phyloP scores from a whole-genome alignment of 2,888 invertebrate genomes.

The Dasypolia templi region DNA sequence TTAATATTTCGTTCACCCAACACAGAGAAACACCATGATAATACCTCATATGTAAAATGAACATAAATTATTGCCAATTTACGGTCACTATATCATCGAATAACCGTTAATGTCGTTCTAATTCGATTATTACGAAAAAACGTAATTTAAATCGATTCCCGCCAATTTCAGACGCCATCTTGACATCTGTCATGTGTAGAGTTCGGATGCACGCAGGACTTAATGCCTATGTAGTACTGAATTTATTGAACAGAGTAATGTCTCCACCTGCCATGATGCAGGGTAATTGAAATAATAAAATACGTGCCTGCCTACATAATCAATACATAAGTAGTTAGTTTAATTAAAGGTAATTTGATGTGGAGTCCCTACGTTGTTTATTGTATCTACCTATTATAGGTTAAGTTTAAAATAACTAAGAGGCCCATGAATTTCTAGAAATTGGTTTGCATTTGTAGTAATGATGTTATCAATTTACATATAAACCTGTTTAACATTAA shows the following conservation, averaged over 20 bases:
- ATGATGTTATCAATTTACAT: not conserved
- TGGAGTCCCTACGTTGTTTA: not conserved
- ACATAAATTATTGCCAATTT: conserved; percentile 47
- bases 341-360: conserved; percentile 12
- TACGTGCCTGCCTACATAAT: conserved; percentile 25
- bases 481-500: not conserved
- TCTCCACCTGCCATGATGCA: conserved; percentile 47
- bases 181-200: conserved; percentile 56
- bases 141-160: conserved; percentile 55
- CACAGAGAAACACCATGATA: conserved; percentile 4
- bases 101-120: conserved; percentile 48
- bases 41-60: conserved; percentile 34
- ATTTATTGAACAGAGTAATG: conserved; percentile 43
- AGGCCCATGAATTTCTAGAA: not conserved
- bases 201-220: conserved; percentile 48
- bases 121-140: conserved; percentile 55
- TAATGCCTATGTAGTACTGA: conserved; percentile 55
- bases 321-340: conserved; percentile 22
- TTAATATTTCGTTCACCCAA: conserved; percentile 29
- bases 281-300: conserved; percentile 50
- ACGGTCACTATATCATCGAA: conserved; percentile 36
- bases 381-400: no score
- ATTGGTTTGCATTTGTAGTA: not conserved
- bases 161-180: conserved; percentile 55
- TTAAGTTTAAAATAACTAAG: not conserved